phyloP scores from a whole-genome alignment of 30 jellyfish, hydroid and myxozoan genomes.

The Pseudorhiza aurosa region DNA sequence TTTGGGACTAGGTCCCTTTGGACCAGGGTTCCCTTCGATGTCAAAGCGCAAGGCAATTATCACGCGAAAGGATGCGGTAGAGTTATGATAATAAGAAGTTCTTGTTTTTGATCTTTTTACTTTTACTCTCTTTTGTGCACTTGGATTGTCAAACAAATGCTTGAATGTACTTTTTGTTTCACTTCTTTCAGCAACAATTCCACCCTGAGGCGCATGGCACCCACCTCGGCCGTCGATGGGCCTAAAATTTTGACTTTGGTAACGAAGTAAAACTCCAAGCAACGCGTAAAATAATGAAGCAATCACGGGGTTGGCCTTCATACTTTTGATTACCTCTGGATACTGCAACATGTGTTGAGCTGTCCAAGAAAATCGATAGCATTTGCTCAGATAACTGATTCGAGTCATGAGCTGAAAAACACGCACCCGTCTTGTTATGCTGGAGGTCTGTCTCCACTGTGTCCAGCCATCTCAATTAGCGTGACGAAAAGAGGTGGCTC shows the following conservation, averaged over 20 bases:
- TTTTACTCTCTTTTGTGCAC: background rate
- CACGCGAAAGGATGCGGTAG: conserved; percentile 32
- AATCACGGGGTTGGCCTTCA: background rate
- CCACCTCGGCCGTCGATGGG: conserved; percentile 8
- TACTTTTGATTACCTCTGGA: conserved; percentile 8
- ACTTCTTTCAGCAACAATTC: conserved; percentile 19
- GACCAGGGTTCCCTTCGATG: conserved; percentile 49
- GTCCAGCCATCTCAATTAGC: too few relatives aligned
- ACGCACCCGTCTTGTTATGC: conserved; percentile 26
- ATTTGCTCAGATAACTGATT: conserved; percentile 14
- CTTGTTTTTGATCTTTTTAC: conserved; percentile 13
- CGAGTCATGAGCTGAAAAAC: conserved; percentile 29
- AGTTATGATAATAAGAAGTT: conserved; percentile 15
- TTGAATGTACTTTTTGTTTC: conserved; percentile 22
- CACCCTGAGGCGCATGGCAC: conserved; percentile 3
- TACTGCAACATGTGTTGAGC: conserved; percentile 29
- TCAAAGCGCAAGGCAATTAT: conserved; percentile 17
- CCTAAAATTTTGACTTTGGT: conserved; percentile 25
- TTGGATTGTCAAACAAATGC: conserved; percentile 24
- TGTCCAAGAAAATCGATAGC: conserved; percentile 32
- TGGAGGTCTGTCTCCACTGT: too few relatives aligned
- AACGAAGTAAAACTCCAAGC: conserved; percentile 40
- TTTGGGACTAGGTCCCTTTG: conserved; percentile 12
- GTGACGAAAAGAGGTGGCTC: too few relatives aligned
- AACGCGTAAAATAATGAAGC: background rate